Conservation (phyloP, 2,888 invertebrate genomes). For the Ectemnius continuus region DNA sequence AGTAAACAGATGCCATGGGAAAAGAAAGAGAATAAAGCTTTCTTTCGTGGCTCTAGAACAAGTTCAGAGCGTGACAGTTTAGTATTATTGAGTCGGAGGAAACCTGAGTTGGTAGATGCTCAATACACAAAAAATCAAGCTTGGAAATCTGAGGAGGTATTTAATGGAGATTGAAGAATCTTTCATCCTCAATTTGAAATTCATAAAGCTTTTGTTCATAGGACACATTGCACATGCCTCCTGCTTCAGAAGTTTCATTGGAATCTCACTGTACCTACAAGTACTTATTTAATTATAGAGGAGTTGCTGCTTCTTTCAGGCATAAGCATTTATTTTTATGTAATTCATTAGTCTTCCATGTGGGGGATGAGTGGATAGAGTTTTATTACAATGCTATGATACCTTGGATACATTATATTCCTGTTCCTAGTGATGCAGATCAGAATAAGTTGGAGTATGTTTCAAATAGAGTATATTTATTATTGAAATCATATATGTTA, state of each 20-base stretch:
- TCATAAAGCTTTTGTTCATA: slow-evolving; percentile 69
- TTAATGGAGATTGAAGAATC: not conserved
- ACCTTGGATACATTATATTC: slow-evolving; percentile 98
- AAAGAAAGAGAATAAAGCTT: slow-evolving; percentile 85
- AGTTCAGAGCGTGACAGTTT: slow-evolving; percentile 93
- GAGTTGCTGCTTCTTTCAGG: slow-evolving; percentile 98
- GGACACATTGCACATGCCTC: slow-evolving; percentile 91
- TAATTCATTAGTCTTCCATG: slow-evolving; percentile 94
- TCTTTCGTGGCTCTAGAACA: slow-evolving; percentile 97
- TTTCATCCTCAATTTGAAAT: slow-evolving; percentile 9
- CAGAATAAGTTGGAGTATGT: slow-evolving; percentile 84
- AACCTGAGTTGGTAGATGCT: slow-evolving; percentile 91
- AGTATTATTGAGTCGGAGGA: slow-evolving; percentile 87
- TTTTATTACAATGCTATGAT: slow-evolving; percentile 94
- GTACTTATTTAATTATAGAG: slow-evolving; percentile 97
- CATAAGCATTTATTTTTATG: slow-evolving; percentile 97
- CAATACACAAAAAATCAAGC: slow-evolving; percentile 99
- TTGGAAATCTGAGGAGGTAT: slow-evolving; percentile 94
- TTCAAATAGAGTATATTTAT: not conserved
- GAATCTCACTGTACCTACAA: slow-evolving; percentile 96
- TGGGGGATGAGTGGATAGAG: slow-evolving; percentile 95
- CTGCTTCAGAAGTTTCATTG: slow-evolving; percentile 92
- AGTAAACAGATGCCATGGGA: slow-evolving; percentile 87
- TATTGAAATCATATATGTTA: too few species aligned
- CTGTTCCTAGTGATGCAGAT: slow-evolving; percentile 84